Evolutionary conservation across 2,797 vertebrate species (phyloP), one percentile per base, ranked within the genome.

Genomic region (Cyclura pinguis): DNA sequence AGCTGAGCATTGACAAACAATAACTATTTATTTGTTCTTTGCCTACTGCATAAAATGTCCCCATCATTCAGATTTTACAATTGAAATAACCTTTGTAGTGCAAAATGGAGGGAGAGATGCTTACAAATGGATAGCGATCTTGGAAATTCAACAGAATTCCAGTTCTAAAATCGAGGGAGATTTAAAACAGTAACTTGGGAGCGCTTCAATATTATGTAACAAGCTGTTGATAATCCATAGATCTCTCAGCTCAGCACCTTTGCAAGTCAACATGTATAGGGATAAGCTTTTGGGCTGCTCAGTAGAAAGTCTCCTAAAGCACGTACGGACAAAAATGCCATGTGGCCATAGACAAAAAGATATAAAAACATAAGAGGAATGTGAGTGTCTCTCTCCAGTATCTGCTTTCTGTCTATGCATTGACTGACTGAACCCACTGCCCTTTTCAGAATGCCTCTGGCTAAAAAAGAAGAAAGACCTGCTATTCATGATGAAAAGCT

Each of bases 381-480:
- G n/a, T 1, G 3, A 93, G 38, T 27, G 84, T 67, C 38, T 83
- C 1, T 92, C 84, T 84, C 1, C 83, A 91, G 57, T 77, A 83
- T 29, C 73, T 86, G 38, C 50, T 91, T 93, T 95, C 78, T 85
- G 35, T 80, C 47, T 50, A 50, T 81, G 4, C n/a, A 62, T 16
- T 42, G 86, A 88, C 62, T 86, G 86, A 69, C 64, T 0, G 0
- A 94, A 87, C 7, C 2, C 64, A 12, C 8, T 88, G 92, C 83
- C 84, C 88, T 92, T 94, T 74, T 62, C 50, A 91, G 94, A 94
- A 76, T 2, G 93, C 95, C 92, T 87, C 88, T 76, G 90, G 94
- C 94, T 93, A 88, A 64, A 35, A 47, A 85, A 86, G 77, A 93
- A 90, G 35, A 93, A 88, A 92, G 90, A 73, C 12, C 47, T 59